phyloP scores from a whole-genome alignment of 1,140 invertebrate genomes.

The Papilio machaon region DNA sequence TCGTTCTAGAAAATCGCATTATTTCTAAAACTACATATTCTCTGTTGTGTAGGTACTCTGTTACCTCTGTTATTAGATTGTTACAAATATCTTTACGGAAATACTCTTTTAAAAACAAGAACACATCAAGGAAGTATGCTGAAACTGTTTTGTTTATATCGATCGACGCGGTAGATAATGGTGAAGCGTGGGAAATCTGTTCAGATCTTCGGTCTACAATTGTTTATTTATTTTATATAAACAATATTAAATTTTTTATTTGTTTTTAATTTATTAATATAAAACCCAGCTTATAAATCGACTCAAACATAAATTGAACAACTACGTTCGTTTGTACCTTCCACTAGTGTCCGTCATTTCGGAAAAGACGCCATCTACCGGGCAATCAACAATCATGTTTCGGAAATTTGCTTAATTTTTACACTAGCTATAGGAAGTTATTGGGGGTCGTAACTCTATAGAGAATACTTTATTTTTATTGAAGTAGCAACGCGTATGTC shows the following conservation, averaged over 20 bases:
- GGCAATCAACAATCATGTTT: no score
- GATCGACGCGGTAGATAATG: slow-evolving; percentile 11
- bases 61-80: neutral
- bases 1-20: neutral
- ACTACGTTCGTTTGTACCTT: neutral
- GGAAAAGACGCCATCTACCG: neutral
- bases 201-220: neutral
- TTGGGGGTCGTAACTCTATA: no score
- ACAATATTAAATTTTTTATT: neutral
- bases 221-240: neutral
- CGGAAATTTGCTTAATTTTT: no score
- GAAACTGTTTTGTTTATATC: slow-evolving; percentile 13
- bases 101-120: slow-evolving; percentile 1
- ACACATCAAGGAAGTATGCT: neutral
- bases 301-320: no score
- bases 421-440: no score
- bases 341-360: neutral
- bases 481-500: neutral
- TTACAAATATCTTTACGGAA: neutral
- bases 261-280: no score
- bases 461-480: neutral
- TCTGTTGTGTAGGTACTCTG: neutral
- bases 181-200: slow-evolving; percentile 1
- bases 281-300: no score
- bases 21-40: neutral